Evolutionary conservation across 2,797 vertebrate species (phyloP), one percentile per base, ranked within the genome.

Genomic region (Betta splendens): DNA sequence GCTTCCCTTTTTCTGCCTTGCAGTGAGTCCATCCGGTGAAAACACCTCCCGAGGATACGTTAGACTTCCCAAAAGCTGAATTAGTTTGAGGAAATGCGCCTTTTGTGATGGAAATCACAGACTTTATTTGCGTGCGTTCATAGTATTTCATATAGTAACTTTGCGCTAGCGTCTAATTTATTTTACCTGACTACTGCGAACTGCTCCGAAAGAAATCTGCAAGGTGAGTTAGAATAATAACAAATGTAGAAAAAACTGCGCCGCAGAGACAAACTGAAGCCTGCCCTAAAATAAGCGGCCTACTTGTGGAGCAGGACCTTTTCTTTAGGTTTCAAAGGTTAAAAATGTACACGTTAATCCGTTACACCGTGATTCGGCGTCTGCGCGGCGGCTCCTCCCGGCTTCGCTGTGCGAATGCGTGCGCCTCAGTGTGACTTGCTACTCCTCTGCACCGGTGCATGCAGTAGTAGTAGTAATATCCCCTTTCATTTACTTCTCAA

Each of bases 111-210:
- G 3, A 37, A 37, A 12, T 3, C 1, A 9, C 18, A 5, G 9
- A 12, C 20, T 64, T 71, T n/a, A 56, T 57, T 54, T 50, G 5
- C 48, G 51, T 50, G 5, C 48, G 51, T 13, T 2, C 35, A 28
- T 20, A 42, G 25, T 25, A 52, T 49, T 56, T 40, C 32, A 39
- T 55, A 39, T 6, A 7, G 20, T 58, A 61, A 53, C 31, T 57
- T 69, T 60, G 40, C 54, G n/a, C 22, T 33, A 16, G 53, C 42
- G 40, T 57, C 55, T 38, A 4, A 48, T 37, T 62, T 9, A 48
- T 67, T 77, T 87, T 87, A 89, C 85, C 85, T 89, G 81, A 69
- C 73, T 65, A 77, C 52, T 75, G 79, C 67, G 71, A 83, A 85
- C 44, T 72, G 64, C 9, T 70, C 68, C 79, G 72, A 78, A n/a